Conservation (phyloP, 2,888 invertebrate species). For the Heliconius hortense region DNA sequence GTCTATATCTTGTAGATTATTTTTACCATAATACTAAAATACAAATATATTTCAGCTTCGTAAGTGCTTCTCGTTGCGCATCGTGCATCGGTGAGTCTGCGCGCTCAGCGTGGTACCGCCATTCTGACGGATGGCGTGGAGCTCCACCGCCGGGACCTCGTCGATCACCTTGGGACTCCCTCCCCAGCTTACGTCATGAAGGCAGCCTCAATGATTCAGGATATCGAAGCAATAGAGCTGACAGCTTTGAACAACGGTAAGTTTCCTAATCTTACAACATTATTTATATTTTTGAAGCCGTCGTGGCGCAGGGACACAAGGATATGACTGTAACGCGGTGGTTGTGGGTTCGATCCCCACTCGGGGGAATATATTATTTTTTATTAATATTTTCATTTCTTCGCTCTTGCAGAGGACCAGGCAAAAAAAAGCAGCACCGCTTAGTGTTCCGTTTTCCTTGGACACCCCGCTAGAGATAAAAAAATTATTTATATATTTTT, state of each 20-base stretch:
- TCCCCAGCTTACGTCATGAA: constrained; percentile 92
- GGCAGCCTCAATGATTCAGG: constrained; percentile 93
- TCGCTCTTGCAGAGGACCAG: no score
- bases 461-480: no score
- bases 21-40: background rate
- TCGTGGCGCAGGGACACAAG: no score
- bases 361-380: no score
- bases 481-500: no score
- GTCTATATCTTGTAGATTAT: background rate
- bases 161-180: constrained; percentile 93
- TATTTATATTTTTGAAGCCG: background rate
- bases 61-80: constrained; percentile 87
- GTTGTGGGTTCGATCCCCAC: no score
- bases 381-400: no score
- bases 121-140: constrained; percentile 92
- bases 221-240: constrained; percentile 91
- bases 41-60: constrained; percentile 63
- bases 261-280: constrained; percentile 36
- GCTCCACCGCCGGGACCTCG: constrained; percentile 83
- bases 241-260: constrained; percentile 93
- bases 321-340: no score
- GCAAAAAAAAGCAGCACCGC: no score
- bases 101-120: constrained; percentile 94
- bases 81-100: constrained; percentile 95
- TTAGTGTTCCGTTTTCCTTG: no score